phyloP scores from a whole-genome alignment of 1,140 invertebrate species.

The Dreissena polymorpha region DNA sequence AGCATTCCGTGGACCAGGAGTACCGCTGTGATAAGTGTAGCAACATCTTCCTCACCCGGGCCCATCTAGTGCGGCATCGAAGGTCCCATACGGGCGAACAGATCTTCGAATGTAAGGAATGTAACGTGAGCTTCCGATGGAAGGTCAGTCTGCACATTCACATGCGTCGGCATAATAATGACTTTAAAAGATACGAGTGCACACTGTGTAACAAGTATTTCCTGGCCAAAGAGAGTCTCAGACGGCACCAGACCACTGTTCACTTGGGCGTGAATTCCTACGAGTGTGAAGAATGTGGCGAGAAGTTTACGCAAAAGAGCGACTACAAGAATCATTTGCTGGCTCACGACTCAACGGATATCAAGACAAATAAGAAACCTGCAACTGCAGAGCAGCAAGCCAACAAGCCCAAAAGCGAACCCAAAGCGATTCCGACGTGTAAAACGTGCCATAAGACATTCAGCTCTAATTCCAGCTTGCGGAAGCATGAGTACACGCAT shows the following conservation, averaged over 20 bases:
- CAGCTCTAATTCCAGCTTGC: conserved; percentile 42
- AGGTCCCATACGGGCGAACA: conserved; percentile 30
- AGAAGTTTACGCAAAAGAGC: conserved; percentile 25
- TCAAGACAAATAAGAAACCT: not conserved
- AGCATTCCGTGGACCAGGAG: conserved; percentile 22
- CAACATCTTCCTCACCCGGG: conserved; percentile 37
- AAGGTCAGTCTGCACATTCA: conserved; percentile 51
- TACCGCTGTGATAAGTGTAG: conserved; percentile 40
- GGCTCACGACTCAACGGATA: not conserved
- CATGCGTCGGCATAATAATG: conserved; percentile 40
- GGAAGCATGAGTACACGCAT: conserved; percentile 83
- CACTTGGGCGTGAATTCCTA: conserved; percentile 30
- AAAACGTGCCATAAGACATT: conserved; percentile 37
- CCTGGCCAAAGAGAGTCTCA: conserved; percentile 32
- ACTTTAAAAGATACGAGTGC: conserved; percentile 24
- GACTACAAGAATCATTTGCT: conserved; percentile 35
- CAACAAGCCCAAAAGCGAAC: not conserved
- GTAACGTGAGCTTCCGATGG: conserved; percentile 42
- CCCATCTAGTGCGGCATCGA: conserved; percentile 34
- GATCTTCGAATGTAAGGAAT: conserved; percentile 44
- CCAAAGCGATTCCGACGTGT: conserved; percentile 29
- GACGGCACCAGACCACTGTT: conserved; percentile 20
- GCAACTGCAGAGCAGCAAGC: not conserved
- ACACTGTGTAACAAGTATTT: conserved; percentile 45
- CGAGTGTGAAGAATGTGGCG: conserved; percentile 28